phyloP scores from a whole-genome alignment of 1,140 invertebrate species.

The Pseudachorutes palmiensis region DNA sequence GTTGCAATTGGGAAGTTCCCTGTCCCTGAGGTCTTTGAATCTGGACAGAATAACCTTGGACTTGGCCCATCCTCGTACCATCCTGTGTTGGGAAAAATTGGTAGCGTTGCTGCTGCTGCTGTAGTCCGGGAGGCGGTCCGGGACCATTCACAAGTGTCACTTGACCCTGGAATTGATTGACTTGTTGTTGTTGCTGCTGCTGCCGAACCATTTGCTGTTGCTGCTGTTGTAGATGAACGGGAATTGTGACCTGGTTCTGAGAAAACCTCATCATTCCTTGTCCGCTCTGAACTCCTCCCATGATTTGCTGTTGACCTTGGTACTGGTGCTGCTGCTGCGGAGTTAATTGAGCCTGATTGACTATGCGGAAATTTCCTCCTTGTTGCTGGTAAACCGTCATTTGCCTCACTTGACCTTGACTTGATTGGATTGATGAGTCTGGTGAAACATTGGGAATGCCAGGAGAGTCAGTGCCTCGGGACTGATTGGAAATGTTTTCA shows the following conservation, averaged over 20 bases:
- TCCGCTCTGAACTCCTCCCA: neutral
- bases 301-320: neutral
- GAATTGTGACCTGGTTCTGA: neutral
- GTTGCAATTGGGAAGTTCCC: neutral
- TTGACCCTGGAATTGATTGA: neutral
- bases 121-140: neutral
- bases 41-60: conserved; percentile 20
- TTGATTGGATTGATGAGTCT: too few relatives aligned
- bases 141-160: neutral
- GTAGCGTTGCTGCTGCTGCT: conserved; percentile 39
- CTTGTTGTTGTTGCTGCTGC: neutral
- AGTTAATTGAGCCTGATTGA: conserved; percentile 8
- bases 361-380: neutral
- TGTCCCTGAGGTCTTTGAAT: neutral
- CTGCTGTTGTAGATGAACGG: conserved; percentile 10
- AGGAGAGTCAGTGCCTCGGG: too few relatives aligned
- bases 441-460: too few relatives aligned
- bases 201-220: neutral
- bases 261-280: conserved; percentile 7
- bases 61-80: neutral
- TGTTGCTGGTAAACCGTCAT: conserved; percentile 3
- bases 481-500: too few relatives aligned
- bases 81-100: conserved; percentile 18
- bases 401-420: conserved; percentile 5
- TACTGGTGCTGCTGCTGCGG: conserved; percentile 2